Base-by-base conservation (phyloP, 2,113 vertebrate genomes). In the Eonycteris spelaea region DNA sequence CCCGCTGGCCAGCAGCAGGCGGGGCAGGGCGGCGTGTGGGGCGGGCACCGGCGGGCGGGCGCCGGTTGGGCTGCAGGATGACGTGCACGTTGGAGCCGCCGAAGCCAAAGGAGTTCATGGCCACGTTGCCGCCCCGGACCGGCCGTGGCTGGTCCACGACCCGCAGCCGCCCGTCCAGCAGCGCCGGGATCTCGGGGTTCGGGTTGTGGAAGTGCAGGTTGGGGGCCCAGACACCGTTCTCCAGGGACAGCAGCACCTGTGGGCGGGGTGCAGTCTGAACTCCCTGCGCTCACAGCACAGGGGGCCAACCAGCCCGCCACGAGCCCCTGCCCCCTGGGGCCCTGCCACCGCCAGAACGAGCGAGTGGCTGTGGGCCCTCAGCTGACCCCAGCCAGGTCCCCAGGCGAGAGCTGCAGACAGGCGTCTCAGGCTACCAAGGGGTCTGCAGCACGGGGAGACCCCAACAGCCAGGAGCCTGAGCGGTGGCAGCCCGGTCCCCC, bases 61-160 rank as follows among this genome's bases (percentile, higher is more conserved):
- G 55, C 0, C 43, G 7, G 14, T 99, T 98, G 38, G 99, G 99
- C 53, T 97, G 98, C 89, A 99, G 98, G 95, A 99, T 99, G 74
- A 99, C 95, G 0, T 99, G 99, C 77, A 99, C 99, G 8, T 99
- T 99, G 95, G 99, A 99, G 80, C 99, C 99, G 11, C 99, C 99
- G 0, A 99, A 99, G 78, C 99, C 99, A 74, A 99, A 99, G 1
- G 99, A 99, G 97, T 99, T 99, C 97, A 99, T 98, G 83, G 99
- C 98, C 3, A 99, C 99, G 19, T 99, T 96, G 97, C 99, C 99
- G 0, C 99, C 99, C 15, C 97, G 98, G n/a, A 99, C 95, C 0
- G 99, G 99, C 3, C 97, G 96, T 5, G 99, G 99, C 84, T 96
- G 98, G 67, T 98, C 98, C 6, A 99, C 99, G 1, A 99, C 99